Conservation (phyloP, 2,888 invertebrate genomes). For the Diarsia brunnea region DNA sequence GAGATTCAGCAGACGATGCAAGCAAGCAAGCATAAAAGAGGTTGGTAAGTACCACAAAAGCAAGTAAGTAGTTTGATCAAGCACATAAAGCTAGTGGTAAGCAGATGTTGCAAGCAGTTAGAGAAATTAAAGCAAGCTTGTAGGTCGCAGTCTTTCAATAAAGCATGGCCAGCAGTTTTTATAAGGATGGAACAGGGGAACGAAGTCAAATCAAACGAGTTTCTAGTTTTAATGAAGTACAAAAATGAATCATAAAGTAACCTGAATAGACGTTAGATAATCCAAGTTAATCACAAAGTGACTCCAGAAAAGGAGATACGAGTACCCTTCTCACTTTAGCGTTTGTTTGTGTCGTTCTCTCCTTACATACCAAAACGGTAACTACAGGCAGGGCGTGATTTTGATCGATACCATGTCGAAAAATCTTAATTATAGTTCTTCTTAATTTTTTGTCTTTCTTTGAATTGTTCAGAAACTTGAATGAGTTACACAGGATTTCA, state of each 20-base stretch:
- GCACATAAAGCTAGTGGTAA: background rate
- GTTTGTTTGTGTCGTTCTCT: background rate
- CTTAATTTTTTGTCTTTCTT: background rate
- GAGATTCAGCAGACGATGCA: background rate
- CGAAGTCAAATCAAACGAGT: background rate
- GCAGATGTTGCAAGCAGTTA: background rate
- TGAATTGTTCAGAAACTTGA: background rate
- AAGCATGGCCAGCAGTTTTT: background rate
- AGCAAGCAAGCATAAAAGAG: background rate
- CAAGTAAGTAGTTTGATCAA: background rate
- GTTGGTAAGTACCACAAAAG: background rate
- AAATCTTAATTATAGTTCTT: background rate
- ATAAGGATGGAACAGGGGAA: background rate
- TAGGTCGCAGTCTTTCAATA: background rate
- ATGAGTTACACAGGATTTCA: background rate
- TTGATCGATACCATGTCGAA: too few relatives aligned
- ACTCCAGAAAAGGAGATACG: background rate
- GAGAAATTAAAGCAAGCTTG: background rate
- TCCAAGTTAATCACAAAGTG: background rate
- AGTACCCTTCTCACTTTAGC: background rate
- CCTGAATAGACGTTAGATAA: constrained; percentile 11
- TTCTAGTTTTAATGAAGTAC: background rate
- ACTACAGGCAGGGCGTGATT: background rate
- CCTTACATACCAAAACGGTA: background rate
- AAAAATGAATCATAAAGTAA: constrained; percentile 14